Evolutionary conservation across 2,888 invertebrate species (phyloP), one percentile per base, ranked within the genome.

Genomic region (Coenonympha arcania): DNA sequence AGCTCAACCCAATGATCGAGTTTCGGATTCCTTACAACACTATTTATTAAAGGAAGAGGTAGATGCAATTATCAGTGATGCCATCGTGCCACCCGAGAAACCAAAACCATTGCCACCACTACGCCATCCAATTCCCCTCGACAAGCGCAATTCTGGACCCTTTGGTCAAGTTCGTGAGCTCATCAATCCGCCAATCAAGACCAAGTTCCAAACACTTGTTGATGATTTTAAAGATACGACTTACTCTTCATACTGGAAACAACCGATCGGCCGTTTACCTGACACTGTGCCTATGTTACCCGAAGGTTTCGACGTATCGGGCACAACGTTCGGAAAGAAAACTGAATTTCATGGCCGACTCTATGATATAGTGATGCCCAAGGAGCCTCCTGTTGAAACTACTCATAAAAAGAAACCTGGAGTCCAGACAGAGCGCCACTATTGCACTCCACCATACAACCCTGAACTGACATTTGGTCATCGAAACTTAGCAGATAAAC

Each of bases 401-500:
- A 76, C 73, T 1, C 48, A 19, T 9, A 60, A 61, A 1, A 74
- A 76, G 52, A 45, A 58, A 26, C 56, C 71, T 6, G 76, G 76
- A 1, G 64, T 64, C 4, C 83, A 81, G 62, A 41, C 55, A 13
- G 52, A 66, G 3, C 71, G 78, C 6, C 71, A 73, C 26, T 85
- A 79, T 57, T 83, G 82, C 55, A 34, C 57, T 28, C 87, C 87
- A 6, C 64, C 87, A 11, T 89, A 66, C 60, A 64, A 79, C 39
- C 66, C 77, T 3, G 66, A 86, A 36, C 61, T 79, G 39, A 78
- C 82, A 2, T 89, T 69, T 60, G 89, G 89, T 0, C 60, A 74
- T 52, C 74, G 73, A 58, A 77, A 77, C 1, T 66, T 63, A 36
- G 70, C 76, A 18, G 88, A 88, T 61, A 80, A 79, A 49, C 69